phyloP scores from a whole-genome alignment of 2,888 invertebrate species.

The Tipula confusa region DNA sequence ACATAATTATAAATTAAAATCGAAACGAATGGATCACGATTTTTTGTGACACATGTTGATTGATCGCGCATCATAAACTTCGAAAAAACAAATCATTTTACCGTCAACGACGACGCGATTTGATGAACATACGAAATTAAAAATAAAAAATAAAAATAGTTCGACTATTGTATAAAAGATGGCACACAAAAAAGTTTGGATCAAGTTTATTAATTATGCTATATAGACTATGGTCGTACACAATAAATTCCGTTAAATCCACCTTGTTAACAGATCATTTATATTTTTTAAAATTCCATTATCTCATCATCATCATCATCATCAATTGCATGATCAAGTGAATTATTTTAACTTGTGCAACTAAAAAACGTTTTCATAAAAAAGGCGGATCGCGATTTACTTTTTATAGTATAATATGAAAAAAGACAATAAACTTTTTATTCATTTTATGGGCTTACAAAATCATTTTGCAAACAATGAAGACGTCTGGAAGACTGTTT shows the following conservation, averaged over 20 bases:
- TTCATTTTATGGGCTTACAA: neutral
- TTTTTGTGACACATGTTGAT: neutral
- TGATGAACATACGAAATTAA: neutral
- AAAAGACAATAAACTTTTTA: neutral
- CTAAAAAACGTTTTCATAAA: neutral
- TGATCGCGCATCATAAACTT: too few species aligned
- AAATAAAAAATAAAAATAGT: neutral
- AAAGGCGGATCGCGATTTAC: neutral
- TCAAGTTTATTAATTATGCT: neutral
- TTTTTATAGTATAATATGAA: neutral
- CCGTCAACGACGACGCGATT: neutral
- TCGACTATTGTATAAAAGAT: neutral
- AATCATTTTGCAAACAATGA: neutral
- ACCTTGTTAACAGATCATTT: neutral
- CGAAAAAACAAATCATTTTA: neutral
- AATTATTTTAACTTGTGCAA: neutral
- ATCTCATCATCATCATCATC: too few species aligned
- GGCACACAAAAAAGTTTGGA: neutral
- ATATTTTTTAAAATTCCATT: neutral
- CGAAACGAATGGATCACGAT: neutral
- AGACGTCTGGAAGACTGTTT: neutral
- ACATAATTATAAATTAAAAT: too few species aligned
- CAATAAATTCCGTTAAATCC: neutral
- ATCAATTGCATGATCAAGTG: slow-evolving; percentile 13
- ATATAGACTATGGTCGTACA: neutral